Evolutionary conservation across 1,140 invertebrate genomes (phyloP), one percentile per base, ranked within the genome.

Genomic region (Calephelis virginiensis): DNA sequence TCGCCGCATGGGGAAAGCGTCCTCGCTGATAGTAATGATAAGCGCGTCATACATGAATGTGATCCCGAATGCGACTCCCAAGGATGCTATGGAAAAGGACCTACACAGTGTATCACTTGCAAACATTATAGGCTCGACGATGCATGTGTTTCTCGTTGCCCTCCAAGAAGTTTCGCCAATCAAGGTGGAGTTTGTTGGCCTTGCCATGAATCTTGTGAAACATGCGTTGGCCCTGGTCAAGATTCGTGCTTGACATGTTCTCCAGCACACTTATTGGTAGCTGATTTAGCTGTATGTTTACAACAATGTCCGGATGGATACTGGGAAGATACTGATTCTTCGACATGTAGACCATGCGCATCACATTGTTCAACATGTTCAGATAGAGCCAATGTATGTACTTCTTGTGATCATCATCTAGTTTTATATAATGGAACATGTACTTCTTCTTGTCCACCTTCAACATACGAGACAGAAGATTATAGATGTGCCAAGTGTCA

Each of bases 221-320:
- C 95, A 17, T 97, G 96, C 76, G 95, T 95, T 9, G 96, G 96
- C 1, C 93, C 96, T 7, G 95, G 96, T n/a, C 95, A 96, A 75
- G 95, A 96, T 77, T 95, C 95, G 49, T 97, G 96, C 81, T 90
- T 97, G 5, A 95, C 95, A 8, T 97, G 96, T 87, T 95, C 95
- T 0, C 95, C 95, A 6, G 95, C 95, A 53, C 95, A 96, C 82
- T 91, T 96, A 13, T 91, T 95, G 78, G 94, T 97, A 63, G 94
- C 94, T 6, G 96, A 97, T 91, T 90, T 97, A 48, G 95, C 95
- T 47, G 94, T 97, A 4, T 97, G 96, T 72, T 85, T 97, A 49
- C 95, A 97, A 78, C 94, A 96, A 75, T 97, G 96, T 80, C 96
- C 96, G 0, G 96, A 97, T 77, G 96, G 96, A 48, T 97, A 97